Base-by-base conservation (phyloP, 2,888 invertebrate genomes). In the Drosophila mercatorum region DNA sequence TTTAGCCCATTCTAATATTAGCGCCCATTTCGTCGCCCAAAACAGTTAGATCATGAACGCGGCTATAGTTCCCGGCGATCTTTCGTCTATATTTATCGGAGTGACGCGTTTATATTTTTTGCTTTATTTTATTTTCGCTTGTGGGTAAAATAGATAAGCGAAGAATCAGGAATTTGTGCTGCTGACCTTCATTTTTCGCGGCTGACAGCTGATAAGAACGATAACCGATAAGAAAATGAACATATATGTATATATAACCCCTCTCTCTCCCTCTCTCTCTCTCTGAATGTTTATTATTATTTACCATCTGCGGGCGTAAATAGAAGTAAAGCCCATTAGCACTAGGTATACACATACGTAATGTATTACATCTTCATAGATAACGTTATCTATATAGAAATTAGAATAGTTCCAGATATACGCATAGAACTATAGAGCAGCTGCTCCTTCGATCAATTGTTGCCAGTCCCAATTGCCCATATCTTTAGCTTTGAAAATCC, bases 181-280 rank as follows among this genome's bases (percentile, higher is more conserved):
- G 88, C 83, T 91, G 90, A 90, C 90, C 90, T 90, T 90, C 90
- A 91, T 91, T 90, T 85, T 78, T 83, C 64, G 71, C 71, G 44
- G 57, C 63, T 68, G 70, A 46, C 51, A 60, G 74, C 79, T 79
- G 83, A 75, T 75, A 78, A 83, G 67, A 75, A 58, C 72, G 74
- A 78, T 75, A 80, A 78, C 63, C 59, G 77, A 89, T 88, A 83
- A 83, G 81, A 73, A 34, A 59, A 40, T 40, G 44, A 41, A 26
- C 40, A 44, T 57, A n/a, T 36, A 26, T 28, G 26, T 59, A n/a
- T 36, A 28, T 64, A 44, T 43, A 28, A 28, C 5, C 34, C 47
- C 34, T 56, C 38, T 68, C 47, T 22, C 44, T 26, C 11, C 46
- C 58, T 51, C 34, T 52, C 34, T 56, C 38, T 68, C 53, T 40